phyloP scores from a whole-genome alignment of 1,140 invertebrate genomes.

The Lepeophtheirus salmonis region DNA sequence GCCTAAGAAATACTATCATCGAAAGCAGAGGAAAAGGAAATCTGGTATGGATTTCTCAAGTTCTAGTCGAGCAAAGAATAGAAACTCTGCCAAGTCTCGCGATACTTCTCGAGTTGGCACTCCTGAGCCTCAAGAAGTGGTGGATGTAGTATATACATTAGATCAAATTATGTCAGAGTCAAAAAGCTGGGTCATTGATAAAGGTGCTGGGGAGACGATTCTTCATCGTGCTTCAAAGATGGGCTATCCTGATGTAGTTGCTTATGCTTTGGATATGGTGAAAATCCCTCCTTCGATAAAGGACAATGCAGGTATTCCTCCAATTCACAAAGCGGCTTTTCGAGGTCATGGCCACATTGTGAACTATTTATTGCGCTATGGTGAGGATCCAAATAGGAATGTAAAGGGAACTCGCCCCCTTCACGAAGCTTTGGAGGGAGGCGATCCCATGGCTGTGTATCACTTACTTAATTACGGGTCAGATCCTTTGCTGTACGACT shows the following conservation, averaged over 20 bases:
- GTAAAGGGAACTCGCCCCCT: slow-evolving; percentile 16
- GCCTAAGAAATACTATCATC: neutral
- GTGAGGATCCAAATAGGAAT: slow-evolving; percentile 9
- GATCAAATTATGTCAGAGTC: slow-evolving; percentile 7
- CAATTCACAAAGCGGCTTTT: slow-evolving; percentile 16
- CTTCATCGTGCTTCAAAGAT: slow-evolving; percentile 14
- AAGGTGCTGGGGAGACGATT: slow-evolving; percentile 17
- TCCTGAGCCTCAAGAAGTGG: slow-evolving; percentile 4
- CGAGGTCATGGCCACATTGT: slow-evolving; percentile 13
- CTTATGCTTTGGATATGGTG: slow-evolving; percentile 13
- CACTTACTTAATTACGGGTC: slow-evolving; percentile 4
- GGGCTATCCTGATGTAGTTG: slow-evolving; percentile 17
- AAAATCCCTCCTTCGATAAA: slow-evolving; percentile 1
- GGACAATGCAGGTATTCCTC: slow-evolving; percentile 14
- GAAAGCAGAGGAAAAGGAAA: neutral
- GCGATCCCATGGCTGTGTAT: neutral
- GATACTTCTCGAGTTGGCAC: neutral
- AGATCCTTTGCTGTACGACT: slow-evolving; percentile 16
- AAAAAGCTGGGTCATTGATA: slow-evolving; percentile 14
- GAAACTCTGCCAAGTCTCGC: neutral
- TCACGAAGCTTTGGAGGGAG: slow-evolving; percentile 16
- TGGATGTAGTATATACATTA: slow-evolving; percentile 8
- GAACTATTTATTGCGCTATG: slow-evolving; percentile 9
- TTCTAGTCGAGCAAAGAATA: neutral
- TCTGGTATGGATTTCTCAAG: slow-evolving; percentile 15